Conservation (phyloP, 2,888 invertebrate genomes). For the Apomyelois bistriatella region DNA sequence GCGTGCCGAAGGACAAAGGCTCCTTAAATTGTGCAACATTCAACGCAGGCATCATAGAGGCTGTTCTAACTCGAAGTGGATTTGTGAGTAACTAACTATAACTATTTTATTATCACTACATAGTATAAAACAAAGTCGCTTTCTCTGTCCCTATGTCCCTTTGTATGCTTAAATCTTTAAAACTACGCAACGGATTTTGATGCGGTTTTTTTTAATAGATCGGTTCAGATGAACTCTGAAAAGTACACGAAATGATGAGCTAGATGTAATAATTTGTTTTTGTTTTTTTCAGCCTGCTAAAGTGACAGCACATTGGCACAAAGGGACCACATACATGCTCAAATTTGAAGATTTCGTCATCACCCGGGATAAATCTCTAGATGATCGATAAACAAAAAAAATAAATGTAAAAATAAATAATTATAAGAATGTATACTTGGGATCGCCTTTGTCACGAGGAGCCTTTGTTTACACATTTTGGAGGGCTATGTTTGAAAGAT, state of each 20-base stretch:
- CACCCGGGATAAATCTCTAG: conserved; percentile 92
- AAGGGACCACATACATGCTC: conserved; percentile 99
- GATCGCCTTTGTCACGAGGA: too few relatives aligned
- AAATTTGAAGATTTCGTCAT: conserved; percentile 97
- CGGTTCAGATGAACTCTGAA: too few relatives aligned
- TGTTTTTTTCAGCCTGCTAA: conserved; percentile 91
- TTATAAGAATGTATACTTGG: background rate
- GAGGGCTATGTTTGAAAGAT: too few relatives aligned
- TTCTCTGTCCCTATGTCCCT: too few relatives aligned
- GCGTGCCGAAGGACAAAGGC: conserved; percentile 98
- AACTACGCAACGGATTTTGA: too few relatives aligned
- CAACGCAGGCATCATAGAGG: conserved; percentile 98
- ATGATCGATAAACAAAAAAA: conserved; percentile 84
- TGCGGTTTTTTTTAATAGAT: too few relatives aligned
- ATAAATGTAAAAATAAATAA: background rate
- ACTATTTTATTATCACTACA: too few relatives aligned
- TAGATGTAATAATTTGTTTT: background rate
- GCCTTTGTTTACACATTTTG: too few relatives aligned
- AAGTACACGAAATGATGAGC: too few relatives aligned
- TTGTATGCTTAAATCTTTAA: too few relatives aligned
- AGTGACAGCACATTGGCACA: conserved; percentile 99
- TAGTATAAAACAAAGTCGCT: too few relatives aligned
- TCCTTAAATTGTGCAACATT: conserved; percentile 99
- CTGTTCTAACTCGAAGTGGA: conserved; percentile 94
- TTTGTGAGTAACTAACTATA: conserved; percentile 88